These are phyloP conservation scores for Drosophila bocki DNA, from an alignment of 1,140 invertebrate genomes.

Conservation along the genomic window DNA sequence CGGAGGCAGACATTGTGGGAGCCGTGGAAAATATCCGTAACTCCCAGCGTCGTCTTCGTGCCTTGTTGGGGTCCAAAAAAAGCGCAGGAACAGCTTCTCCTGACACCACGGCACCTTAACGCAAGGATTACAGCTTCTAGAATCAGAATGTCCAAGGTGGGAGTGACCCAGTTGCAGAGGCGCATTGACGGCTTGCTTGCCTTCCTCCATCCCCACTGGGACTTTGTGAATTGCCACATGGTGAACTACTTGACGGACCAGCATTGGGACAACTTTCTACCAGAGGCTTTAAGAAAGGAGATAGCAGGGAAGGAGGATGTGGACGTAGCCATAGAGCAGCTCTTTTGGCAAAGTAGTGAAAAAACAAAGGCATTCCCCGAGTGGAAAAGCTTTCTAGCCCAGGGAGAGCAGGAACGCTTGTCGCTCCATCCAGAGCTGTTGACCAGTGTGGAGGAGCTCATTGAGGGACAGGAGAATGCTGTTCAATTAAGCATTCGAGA, in stretches of 20 bases:
- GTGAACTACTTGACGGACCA: constrained; percentile 92
- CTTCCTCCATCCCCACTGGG: constrained; percentile 87
- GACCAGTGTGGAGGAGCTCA: constrained; percentile 64
- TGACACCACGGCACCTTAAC: constrained; percentile 10
- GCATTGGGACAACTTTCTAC: constrained; percentile 88
- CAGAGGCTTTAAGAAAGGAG: constrained; percentile 86
- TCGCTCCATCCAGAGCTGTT: constrained; percentile 85
- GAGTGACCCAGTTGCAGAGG: constrained; percentile 53
- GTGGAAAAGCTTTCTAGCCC: constrained; percentile 70
- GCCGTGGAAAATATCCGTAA: constrained; percentile 88
- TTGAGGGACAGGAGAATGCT: constrained; percentile 60
- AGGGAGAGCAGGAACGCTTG: constrained; percentile 53
- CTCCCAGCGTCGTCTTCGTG: constrained; percentile 89
- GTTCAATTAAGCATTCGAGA: constrained; percentile 85
- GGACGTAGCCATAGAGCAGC: constrained; percentile 56
- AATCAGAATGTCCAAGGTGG: constrained; percentile 33
- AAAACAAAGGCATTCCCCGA: constrained; percentile 15
- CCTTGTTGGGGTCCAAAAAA: constrained; percentile 87
- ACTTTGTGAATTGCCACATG: constrained; percentile 91
- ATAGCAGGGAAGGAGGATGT: constrained; percentile 66
- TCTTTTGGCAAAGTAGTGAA: constrained; percentile 60
- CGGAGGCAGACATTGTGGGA: constrained; percentile 88
- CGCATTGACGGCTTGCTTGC: constrained; percentile 86
- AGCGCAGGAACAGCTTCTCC: not conserved
- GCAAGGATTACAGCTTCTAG: constrained; percentile 76